Percentiles rank a stretch among this genome's conserved stretches.
phyloP scores from a whole-genome alignment of 64 coral and sea anemone species.

The Actinia tenebrosa region DNA sequence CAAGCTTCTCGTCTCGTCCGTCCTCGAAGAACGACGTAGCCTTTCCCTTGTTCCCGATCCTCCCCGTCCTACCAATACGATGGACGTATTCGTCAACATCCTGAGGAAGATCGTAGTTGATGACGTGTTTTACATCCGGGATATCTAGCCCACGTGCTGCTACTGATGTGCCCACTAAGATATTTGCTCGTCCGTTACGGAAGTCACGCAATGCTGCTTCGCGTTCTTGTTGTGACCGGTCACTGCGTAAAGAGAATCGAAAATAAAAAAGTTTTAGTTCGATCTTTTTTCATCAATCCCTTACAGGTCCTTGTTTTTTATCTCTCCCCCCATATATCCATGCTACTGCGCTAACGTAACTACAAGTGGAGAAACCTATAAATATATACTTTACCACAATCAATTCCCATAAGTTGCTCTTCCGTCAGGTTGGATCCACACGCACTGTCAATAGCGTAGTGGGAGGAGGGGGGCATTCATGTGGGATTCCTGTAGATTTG shows the following conservation, averaged over 20 bases:
- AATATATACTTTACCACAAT: no score
- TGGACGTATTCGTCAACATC: slow-evolving; percentile 93
- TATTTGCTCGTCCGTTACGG: slow-evolving; percentile 76
- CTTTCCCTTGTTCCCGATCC: slow-evolving; percentile 88
- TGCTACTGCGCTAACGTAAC: no score
- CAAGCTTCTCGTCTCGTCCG: slow-evolving; percentile 81
- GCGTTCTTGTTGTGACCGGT: slow-evolving; percentile 88
- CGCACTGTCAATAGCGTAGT: no score
- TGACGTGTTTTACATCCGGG: slow-evolving; percentile 88
- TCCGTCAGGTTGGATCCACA: no score
- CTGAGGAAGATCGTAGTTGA: slow-evolving; percentile 94
- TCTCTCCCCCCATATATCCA: no score
- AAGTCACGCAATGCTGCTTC: slow-evolving; percentile 86
- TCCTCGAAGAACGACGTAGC: slow-evolving; percentile 89
- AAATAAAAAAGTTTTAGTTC: not conserved
- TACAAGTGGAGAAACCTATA: no score
- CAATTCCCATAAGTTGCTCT: no score
- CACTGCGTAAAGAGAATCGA: slow-evolving; percentile 16
- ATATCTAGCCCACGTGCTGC: slow-evolving; percentile 97
- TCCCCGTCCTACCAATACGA: slow-evolving; percentile 90
- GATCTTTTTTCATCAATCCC: no score
- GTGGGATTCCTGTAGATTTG: no score
- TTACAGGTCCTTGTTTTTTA: no score
- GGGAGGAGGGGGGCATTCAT: no score
- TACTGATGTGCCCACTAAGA: slow-evolving; percentile 90